Base-by-base conservation (phyloP, 1,140 invertebrate species). In the Gerris buenoi region DNA sequence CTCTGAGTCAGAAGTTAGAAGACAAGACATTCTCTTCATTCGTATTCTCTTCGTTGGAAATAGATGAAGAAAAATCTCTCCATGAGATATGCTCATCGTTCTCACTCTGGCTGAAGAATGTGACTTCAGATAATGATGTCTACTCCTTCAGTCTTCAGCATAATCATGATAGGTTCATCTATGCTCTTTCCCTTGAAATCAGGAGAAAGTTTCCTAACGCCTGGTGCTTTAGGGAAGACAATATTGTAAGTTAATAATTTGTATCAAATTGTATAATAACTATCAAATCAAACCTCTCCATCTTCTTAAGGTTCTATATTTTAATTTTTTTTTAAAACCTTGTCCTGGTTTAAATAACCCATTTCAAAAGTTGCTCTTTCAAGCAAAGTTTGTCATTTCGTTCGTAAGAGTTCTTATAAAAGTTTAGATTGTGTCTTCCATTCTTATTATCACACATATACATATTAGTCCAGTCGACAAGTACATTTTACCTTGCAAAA, bases 131-230 rank as follows among this genome's bases (percentile, higher is more conserved):
- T 10, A 70, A 66, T 60, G 68, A 69, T 29, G 65, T 73, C 26
- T 56, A 67, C 59, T 14, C 29, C 66, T 67, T 27, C 33, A 57
- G 66, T 65, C n/a, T 65, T 63, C 56, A 65, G 71, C 27, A 57
- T 69, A 66, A 69, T 72, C 26, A 62, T 75, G 29, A 68, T 71
- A 27, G 58, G 70, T 68, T 67, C 23, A 63, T 73, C 62, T 79
- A 75, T 77, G 79, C 73, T 66, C 75, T 70, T 72, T 2, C 2
- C 13, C 22, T 22, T 25, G 33, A 66, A 25, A 66, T 25, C 5
- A 60, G 58, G 23, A 60, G 5, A 22, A 60, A 60, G 23, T 60
- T 60, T 25, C 5, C 5, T 22, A 22, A 15, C 5, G 58, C 23
- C 23, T 60, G 58, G 58, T 22, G 15, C 23, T 60, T 22, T 25